Evolutionary conservation across 2,113 vertebrate species (phyloP), one percentile per base, ranked within the genome.

Genomic region (Hippocampus mohnikei): DNA sequence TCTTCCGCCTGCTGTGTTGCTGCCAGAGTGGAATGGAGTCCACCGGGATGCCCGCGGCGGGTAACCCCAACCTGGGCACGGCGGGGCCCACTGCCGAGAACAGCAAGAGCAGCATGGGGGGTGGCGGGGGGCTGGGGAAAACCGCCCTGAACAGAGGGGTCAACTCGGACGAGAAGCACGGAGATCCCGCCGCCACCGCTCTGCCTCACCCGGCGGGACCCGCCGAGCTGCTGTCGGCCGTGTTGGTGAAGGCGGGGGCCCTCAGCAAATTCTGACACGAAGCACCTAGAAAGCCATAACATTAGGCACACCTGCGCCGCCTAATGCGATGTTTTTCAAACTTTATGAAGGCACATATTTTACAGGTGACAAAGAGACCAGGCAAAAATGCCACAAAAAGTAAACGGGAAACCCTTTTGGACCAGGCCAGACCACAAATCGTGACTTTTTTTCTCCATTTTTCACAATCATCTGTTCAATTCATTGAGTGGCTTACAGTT

Each of bases 1-100:
- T 93, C 73, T 84, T 91, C 50, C 83, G 86, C 40, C 80, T 92
- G 75, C 87, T 93, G 62, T 92, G 91, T 78, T 91, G 91, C 77
- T 89, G 88, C 63, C 86, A 86, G 67, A 48, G 66, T 15, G 68
- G 71, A 46, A 67, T 87, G 64, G 88, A 92, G 55, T 12, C 78
- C 18, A 66, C 80, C 0, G 84, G 88, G 46, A 77, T 68, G 0
- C 27, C 84, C 2, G 63, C 33, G 2, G 73, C 21, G 29, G 88
- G 89, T 2, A 80, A 81, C 70, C 77, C 81, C 23, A 74, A 85
- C 42, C 82, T 85, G 5, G 88, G 84, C 69, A 91, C 87, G 0
- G 61, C 81, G 62, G 84, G 88, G 42, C 89, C 89, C 46, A 92
- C 93, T 0, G 88, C 65, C 0, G 92, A 93, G 70, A 91, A 93